Base-by-base conservation (phyloP, 2,113 vertebrate genomes). In the Tauraco erythrolophus region DNA sequence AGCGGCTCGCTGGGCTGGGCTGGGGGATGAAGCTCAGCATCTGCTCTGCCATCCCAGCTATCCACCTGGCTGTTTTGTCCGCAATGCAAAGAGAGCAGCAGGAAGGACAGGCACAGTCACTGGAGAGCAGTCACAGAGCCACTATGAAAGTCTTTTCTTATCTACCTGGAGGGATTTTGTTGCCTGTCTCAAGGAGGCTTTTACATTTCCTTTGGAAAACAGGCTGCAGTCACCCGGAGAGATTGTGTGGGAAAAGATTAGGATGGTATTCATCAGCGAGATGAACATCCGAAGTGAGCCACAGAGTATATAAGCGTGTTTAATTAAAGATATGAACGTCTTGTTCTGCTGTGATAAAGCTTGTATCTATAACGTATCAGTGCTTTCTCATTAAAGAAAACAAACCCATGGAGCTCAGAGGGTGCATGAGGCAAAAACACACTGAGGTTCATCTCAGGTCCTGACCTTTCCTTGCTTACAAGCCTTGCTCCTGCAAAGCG, bases 1-100 rank as follows among this genome's bases (percentile, higher is more conserved):
- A n/a, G n/a, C n/a, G n/a, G n/a, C n/a, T n/a, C n/a, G 0, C 62
- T 17, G 28, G 3, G 0, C 7, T 16, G 33, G 14, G 53, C 43
- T 10, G n/a, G 4, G 56, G 68, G 33, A 28, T 11, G 66, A 6
- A 60, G 92, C 10, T 1, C 70, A 17, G 77, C 11, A 1, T 14
- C 82, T 27, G 74, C 84, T 74, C 30, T 28, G 21, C 8, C 1
- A 4, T 6, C 45, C 75, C 0, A 0, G 39, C 23, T 3, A 23
- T 2, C 80, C 1, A 0, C 30, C 1, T 0, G 1, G 10, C 72
- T 58, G 62, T 61, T 46, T 31, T 10, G 48, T 6, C 39, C 2
- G 0, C 51, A 7, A 4, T 1, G 48, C 78, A 11, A 11, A 33
- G 37, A 35, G 76, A 23, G 5, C 64, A 11, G 70, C 21, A 8